Conservation (phyloP, 92 coral and sea anemone species). For the Metridium senile region DNA sequence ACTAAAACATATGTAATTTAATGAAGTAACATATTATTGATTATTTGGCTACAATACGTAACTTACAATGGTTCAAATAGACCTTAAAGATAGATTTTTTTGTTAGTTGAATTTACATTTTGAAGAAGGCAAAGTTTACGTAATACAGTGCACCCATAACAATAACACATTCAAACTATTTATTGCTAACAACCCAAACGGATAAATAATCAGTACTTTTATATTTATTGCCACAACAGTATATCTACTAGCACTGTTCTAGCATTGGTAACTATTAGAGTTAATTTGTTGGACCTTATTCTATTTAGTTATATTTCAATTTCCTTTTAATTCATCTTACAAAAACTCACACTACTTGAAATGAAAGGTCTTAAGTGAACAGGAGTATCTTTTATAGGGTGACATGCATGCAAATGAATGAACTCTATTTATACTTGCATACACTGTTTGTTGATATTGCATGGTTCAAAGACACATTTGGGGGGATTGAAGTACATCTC, state of each 20-base stretch:
- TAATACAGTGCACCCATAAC: conserved; percentile 3
- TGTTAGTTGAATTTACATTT: not conserved
- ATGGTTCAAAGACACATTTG: conserved; percentile 27
- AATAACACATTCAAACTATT: not conserved
- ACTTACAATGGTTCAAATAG: not conserved
- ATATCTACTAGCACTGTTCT: conserved; percentile 5
- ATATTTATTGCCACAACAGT: conserved; percentile 22
- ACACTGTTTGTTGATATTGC: conserved; percentile 20
- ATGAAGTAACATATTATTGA: not conserved
- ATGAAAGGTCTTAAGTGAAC: conserved; percentile 34
- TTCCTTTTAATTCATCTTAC: conserved; percentile 27
- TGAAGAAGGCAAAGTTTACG: not conserved
- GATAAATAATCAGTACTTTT: conserved; percentile 42
- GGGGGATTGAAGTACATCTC: conserved; percentile 13
- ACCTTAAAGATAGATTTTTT: not conserved
- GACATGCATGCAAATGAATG: conserved; percentile 52
- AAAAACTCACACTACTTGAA: conserved; percentile 40
- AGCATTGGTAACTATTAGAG: conserved; percentile 10
- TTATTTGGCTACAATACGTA: not conserved
- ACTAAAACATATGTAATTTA: conserved; percentile 18
- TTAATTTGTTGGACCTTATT: conserved; percentile 29
- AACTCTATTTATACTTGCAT: conserved; percentile 32
- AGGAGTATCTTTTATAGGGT: conserved; percentile 24
- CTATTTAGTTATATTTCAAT: conserved; percentile 24
- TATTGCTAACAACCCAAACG: conserved; percentile 33